A percentile compares a stretch with the other conserved stretches of the same genome.
These are phyloP conservation scores for Pseudomyrmex gracilis DNA, from an alignment of 1,140 invertebrate species.

Conservation along the genomic window DNA sequence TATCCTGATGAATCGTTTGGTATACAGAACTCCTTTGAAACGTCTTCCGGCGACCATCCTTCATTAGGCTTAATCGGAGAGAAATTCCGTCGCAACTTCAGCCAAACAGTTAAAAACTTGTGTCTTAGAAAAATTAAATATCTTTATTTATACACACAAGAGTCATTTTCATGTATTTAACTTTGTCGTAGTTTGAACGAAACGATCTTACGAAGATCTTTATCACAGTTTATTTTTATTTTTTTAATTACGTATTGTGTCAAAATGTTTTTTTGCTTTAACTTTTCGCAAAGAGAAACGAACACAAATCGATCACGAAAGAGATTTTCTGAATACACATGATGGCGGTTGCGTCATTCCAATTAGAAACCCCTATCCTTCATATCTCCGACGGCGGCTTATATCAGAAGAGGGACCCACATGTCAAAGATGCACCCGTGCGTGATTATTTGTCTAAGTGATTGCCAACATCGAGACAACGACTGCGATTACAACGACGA, in stretches of 20 bases:
- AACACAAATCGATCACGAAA: conserved; percentile 43
- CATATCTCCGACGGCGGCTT: conserved; percentile 61
- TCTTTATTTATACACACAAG: background rate
- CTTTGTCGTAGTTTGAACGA: background rate
- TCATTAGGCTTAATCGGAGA: conserved; percentile 74
- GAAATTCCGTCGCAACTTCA: conserved; percentile 31
- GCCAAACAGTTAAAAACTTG: conserved; percentile 20
- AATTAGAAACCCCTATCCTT: conserved; percentile 78
- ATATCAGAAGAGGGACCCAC: conserved; percentile 79
- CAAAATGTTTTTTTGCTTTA: background rate
- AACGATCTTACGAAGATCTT: background rate
- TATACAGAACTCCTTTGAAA: conserved; percentile 70
- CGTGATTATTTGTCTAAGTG: conserved; percentile 85
- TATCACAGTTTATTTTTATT: background rate
- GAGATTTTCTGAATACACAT: background rate
- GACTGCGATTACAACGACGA: conserved; percentile 7
- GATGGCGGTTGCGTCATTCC: conserved; percentile 50
- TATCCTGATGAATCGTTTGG: conserved; percentile 76
- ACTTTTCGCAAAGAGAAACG: conserved; percentile 44
- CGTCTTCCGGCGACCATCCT: conserved; percentile 71
- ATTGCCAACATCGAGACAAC: conserved; percentile 82
- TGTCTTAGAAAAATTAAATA: background rate
- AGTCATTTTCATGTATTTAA: background rate
- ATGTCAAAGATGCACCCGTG: conserved; percentile 80
- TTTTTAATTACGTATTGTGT: too few relatives aligned